Evolutionary conservation across 2,888 invertebrate species (phyloP).

Genomic region (Drosophila mimica): DNA sequence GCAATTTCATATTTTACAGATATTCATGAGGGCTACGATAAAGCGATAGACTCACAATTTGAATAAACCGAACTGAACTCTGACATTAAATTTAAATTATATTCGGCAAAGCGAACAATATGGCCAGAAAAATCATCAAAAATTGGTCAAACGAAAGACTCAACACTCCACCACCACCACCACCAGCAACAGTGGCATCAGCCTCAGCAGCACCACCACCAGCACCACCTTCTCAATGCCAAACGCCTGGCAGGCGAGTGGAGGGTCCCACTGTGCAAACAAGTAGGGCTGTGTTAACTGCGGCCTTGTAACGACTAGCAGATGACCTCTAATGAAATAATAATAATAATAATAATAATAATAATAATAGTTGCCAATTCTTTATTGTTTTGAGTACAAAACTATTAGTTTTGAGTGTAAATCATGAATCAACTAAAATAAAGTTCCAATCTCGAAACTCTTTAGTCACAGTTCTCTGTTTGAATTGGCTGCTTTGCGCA

Average conservation of each 20-base stretch:
- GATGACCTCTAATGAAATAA: slow-evolving; percentile 17
- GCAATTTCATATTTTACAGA: slow-evolving; percentile 19
- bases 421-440: neutral
- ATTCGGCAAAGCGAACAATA: slow-evolving; percentile 58
- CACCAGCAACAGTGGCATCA: slow-evolving; percentile 2
- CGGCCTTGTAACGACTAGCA: neutral
- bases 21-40: slow-evolving; percentile 26
- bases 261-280: slow-evolving; percentile 45
- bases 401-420: neutral
- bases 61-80: slow-evolving; percentile 45
- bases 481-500: neutral
- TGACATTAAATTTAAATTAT: slow-evolving; percentile 75
- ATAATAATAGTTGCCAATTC: too few relatives aligned
- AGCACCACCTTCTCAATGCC: slow-evolving; percentile 27
- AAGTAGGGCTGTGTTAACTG: slow-evolving; percentile 3
- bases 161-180: slow-evolving; percentile 40
- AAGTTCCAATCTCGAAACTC: neutral
- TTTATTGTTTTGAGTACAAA: neutral
- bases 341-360: too few relatives aligned
- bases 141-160: slow-evolving; percentile 42
- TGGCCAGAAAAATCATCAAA: slow-evolving; percentile 52
- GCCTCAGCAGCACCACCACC: slow-evolving; percentile 7
- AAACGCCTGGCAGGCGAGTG: slow-evolving; percentile 22
- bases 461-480: neutral
- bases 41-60: slow-evolving; percentile 30